These are phyloP conservation scores for Potamilus streckersoni DNA, from an alignment of 1,140 invertebrate genomes.

Conservation along the genomic window DNA sequence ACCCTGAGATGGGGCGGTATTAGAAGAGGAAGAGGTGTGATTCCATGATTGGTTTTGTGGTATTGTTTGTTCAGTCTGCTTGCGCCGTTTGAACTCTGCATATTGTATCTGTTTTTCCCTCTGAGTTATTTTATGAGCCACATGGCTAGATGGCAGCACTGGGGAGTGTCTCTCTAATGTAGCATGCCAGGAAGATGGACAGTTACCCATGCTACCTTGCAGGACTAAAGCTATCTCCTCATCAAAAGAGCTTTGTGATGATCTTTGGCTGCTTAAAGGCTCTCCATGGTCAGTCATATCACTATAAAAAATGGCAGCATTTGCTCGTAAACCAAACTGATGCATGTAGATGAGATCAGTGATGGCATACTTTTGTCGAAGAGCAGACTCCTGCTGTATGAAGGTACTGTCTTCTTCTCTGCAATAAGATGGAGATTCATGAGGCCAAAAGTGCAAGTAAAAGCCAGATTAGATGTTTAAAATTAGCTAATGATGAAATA, in stretches of 20 bases:
- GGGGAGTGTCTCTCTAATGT: slow-evolving; percentile 52
- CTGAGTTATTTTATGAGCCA: slow-evolving; percentile 50
- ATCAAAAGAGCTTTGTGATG: slow-evolving; percentile 1
- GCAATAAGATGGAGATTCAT: slow-evolving; percentile 11
- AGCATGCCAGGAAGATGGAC: slow-evolving; percentile 55
- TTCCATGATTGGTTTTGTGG: neutral
- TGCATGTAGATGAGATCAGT: slow-evolving; percentile 35
- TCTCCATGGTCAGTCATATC: slow-evolving; percentile 3
- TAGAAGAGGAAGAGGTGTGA: neutral
- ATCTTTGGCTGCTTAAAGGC: neutral
- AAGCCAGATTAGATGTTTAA: neutral
- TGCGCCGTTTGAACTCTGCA: slow-evolving; percentile 46
- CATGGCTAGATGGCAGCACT: slow-evolving; percentile 54
- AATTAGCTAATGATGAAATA: neutral
- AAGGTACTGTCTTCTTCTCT: slow-evolving; percentile 56
- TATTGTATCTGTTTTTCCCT: slow-evolving; percentile 52
- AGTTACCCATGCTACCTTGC: slow-evolving; percentile 33
- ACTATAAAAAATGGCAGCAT: neutral
- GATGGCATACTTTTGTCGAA: slow-evolving; percentile 42
- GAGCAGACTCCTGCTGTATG: slow-evolving; percentile 49
- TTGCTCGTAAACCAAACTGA: slow-evolving; percentile 13
- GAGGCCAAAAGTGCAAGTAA: neutral
- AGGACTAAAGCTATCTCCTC: slow-evolving; percentile 30
- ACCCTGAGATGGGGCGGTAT: neutral
- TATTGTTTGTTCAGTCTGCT: slow-evolving; percentile 29